Conservation (phyloP, 1,140 invertebrate species). For the Cherax quadricarinatus region DNA sequence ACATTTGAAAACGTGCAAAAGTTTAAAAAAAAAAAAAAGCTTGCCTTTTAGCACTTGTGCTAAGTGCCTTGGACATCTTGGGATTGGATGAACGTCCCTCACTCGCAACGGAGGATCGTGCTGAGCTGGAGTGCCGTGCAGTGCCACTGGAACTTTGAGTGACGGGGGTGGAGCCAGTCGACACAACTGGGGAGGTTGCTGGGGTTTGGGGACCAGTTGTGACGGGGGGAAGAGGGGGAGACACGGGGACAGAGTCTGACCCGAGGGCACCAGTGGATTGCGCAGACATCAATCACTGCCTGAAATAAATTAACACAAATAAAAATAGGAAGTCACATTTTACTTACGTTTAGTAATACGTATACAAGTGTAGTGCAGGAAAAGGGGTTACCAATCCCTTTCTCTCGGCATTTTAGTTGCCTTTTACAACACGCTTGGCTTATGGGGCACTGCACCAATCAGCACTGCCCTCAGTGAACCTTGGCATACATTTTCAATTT, state of each 20-base stretch:
- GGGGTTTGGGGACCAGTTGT: constrained; percentile 52
- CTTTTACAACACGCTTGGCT: no score
- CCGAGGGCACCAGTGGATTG: constrained; percentile 63
- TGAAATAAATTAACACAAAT: constrained; percentile 4
- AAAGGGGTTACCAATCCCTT: no score
- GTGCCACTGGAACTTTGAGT: constrained; percentile 36
- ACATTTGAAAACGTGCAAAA: no score
- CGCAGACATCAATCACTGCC: constrained; percentile 69
- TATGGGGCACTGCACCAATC: no score
- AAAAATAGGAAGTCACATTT: no score
- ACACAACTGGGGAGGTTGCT: constrained; percentile 11
- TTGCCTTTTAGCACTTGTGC: constrained; percentile 91
- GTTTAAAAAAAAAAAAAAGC: background rate
- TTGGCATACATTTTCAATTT: no score
- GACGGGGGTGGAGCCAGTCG: constrained; percentile 31
- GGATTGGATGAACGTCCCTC: constrained; percentile 75
- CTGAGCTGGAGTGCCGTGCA: constrained; percentile 11
- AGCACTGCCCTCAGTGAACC: no score
- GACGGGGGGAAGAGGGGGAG: constrained; percentile 56
- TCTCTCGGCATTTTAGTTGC: no score
- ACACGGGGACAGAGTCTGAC: constrained; percentile 64
- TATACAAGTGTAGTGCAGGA: no score
- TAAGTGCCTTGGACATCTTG: constrained; percentile 95
- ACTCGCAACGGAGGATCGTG: background rate
- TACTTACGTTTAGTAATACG: no score